Percentiles rank a stretch among this genome's conserved stretches.
Evolutionary conservation across 2,113 vertebrate species (phyloP).

Genomic region (Copsychus sechellarum): DNA sequence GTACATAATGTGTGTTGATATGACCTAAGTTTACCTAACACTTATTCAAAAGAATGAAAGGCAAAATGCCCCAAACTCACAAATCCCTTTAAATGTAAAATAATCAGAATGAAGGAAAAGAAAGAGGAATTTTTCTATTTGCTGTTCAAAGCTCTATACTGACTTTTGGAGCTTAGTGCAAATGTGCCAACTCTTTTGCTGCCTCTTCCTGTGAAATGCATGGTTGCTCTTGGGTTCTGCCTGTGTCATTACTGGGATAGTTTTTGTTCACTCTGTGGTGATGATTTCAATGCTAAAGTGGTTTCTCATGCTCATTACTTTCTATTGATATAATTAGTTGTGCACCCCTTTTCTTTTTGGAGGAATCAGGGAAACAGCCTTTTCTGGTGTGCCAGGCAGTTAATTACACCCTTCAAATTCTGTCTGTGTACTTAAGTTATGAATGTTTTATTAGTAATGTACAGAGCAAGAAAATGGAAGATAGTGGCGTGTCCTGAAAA

Average conservation of each 20-base stretch:
- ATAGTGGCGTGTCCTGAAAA: neutral
- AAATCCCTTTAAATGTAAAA: neutral
- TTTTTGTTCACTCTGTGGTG: neutral
- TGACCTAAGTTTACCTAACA: neutral
- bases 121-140: neutral
- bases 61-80: neutral
- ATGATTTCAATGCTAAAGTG: neutral
- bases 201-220: neutral
- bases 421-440: neutral
- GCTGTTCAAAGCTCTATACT: neutral
- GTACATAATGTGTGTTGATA: neutral
- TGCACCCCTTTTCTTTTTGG: neutral
- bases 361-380: neutral
- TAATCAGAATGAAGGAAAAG: neutral
- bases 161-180: neutral
- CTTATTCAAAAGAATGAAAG: neutral
- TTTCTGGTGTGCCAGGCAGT: neutral
- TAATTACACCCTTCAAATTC: neutral
- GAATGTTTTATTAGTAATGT: neutral
- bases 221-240: neutral
- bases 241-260: neutral
- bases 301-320: neutral
- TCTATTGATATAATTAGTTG: neutral
- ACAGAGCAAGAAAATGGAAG: neutral
- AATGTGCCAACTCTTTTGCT: neutral